A percentile compares a stretch with the other conserved stretches of the same genome.
These are phyloP conservation scores for Drosophila sp. DNA, from an alignment of 1,140 invertebrate genomes.

Conservation along the genomic window DNA sequence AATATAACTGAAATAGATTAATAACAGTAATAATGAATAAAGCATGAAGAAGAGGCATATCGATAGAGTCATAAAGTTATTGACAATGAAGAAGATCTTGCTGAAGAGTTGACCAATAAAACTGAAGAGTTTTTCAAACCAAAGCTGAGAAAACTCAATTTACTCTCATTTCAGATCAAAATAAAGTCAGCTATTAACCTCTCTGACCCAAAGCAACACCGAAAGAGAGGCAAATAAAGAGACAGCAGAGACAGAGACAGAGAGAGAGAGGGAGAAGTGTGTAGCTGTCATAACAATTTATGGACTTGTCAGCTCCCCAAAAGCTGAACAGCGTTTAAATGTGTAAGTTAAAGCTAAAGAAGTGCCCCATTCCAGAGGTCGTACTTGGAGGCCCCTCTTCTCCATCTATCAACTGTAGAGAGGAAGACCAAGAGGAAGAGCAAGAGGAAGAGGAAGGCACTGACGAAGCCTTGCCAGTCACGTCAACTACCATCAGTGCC, in stretches of 20 bases:
- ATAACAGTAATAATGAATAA: conserved; percentile 5
- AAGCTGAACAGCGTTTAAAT: conserved; percentile 9
- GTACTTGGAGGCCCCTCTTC: conserved; percentile 8
- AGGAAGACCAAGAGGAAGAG: conserved; percentile 5
- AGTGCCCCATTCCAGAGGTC: conserved; percentile 36
- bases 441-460: conserved; percentile 1
- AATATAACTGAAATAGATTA: conserved; percentile 2
- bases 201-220: background rate
- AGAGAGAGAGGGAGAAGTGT: conserved; percentile 1
- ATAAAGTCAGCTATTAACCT: conserved; percentile 15
- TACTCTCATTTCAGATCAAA: too few species aligned
- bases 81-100: background rate
- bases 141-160: background rate
- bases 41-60: background rate
- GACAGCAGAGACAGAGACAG: background rate
- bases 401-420: too few species aligned
- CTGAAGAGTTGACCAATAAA: too few species aligned
- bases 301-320: conserved; percentile 48
- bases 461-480: conserved; percentile 73
- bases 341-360: conserved; percentile 19
- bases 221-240: background rate
- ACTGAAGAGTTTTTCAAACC: background rate
- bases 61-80: background rate
- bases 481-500: conserved; percentile 43
- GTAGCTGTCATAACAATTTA: conserved; percentile 68